Evolutionary conservation across 2,797 vertebrate genomes (phyloP), one percentile per base, ranked within the genome.

Genomic region (Linurgus olivaceus): DNA sequence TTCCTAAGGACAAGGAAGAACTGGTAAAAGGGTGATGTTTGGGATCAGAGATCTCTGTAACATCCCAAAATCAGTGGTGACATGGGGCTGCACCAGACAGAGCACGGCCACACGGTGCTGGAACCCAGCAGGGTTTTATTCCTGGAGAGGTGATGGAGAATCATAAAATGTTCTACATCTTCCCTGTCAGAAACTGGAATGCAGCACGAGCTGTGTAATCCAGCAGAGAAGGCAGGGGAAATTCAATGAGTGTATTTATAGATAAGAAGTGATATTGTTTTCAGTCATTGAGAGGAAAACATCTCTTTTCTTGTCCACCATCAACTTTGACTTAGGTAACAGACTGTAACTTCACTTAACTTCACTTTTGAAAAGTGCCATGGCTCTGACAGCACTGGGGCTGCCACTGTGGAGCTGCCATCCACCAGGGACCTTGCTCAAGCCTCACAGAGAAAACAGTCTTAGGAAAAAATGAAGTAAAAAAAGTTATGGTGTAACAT

Each of bases 41-140:
- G 48, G 40, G 40, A 59, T 59, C 23, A 23, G 76, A 59, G 33
- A 40, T 55, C 29, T 72, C n/a, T 9, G 4, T 17, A 47, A 28
- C 13, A 4, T 7, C 75, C 44, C 44, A 50, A 5, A 61, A 79
- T 19, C 54, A 50, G 26, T 0, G 1, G 38, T 26, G 26, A 26
- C 0, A 0, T 0, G 4, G 35, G 37, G 51, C 31, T 90, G 63
- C 26, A 72, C 16, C 5, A 10, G 21, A 10, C 29, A 58, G 38
- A 66, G 26, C 38, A 42, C 1, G 10, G n/a, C 13, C 51, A 31
- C 54, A 31, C 5, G 3, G 19, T 44, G 38, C 48, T 38, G 28
- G 59, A 77, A 54, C 12, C 21, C 63, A 66, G 17, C 28, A 35
- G 25, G 24, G 35, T 9, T 90, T 79, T 55, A 12, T 51, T 82